phyloP scores from a whole-genome alignment of 2,797 vertebrate genomes.

The Emydoidea blandingii region DNA sequence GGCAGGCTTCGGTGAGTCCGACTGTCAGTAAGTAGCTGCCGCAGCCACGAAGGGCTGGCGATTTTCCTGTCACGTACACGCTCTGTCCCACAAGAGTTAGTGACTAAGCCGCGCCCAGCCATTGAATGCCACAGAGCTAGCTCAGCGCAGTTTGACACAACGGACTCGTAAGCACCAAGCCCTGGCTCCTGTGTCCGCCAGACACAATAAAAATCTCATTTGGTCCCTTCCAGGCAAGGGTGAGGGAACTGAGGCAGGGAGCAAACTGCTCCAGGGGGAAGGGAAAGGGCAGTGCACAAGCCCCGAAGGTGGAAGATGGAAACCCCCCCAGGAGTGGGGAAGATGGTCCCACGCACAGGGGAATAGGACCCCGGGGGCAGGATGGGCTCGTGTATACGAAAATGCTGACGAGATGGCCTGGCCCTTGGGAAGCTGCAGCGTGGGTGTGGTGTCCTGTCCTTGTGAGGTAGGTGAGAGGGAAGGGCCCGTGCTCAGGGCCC shows the following conservation, averaged over 20 bases:
- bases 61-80: background rate
- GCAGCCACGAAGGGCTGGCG: background rate
- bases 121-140: background rate
- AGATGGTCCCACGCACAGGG: background rate
- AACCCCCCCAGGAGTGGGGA: background rate
- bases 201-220: fast-evolving
- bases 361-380: background rate
- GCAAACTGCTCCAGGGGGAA: fast-evolving
- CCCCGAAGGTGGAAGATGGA: background rate
- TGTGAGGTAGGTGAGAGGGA: background rate
- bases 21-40: background rate
- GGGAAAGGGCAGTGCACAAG: background rate
- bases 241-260: fast-evolving
- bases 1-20: background rate
- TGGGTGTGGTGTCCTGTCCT: background rate
- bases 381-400: background rate
- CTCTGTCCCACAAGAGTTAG: background rate
- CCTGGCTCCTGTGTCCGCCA: background rate
- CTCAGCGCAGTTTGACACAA: fast-evolving
- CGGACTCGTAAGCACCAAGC: background rate
- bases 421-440: background rate
- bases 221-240: background rate
- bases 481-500: background rate
- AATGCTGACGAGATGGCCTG: fast-evolving
- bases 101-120: background rate